phyloP scores from a whole-genome alignment of 30 jellyfish, hydroid and myxozoan genomes.

The Euphysa ruthae region DNA sequence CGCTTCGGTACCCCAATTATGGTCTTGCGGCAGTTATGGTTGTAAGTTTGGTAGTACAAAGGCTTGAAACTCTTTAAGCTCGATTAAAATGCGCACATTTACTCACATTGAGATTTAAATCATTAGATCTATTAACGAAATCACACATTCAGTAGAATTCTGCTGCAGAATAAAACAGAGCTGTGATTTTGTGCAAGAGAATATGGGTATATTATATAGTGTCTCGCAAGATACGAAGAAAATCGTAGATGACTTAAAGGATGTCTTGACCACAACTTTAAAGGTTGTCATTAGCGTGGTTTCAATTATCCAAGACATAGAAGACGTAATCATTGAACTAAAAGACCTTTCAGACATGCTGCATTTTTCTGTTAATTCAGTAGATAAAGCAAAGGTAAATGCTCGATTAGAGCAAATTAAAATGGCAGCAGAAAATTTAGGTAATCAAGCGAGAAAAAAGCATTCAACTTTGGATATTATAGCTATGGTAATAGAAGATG shows the following conservation, averaged over 20 bases:
- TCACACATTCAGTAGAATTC: too few relatives aligned
- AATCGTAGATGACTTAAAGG: slow-evolving; percentile 6
- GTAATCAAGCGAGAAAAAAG: slow-evolving; percentile 6
- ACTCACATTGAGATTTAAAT: too few relatives aligned
- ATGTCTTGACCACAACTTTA: not conserved
- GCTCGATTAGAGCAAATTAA: slow-evolving; percentile 1
- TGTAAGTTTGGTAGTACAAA: too few relatives aligned
- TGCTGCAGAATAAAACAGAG: too few relatives aligned
- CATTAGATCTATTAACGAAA: too few relatives aligned
- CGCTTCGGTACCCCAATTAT: too few relatives aligned
- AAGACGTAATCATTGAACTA: slow-evolving; percentile 7
- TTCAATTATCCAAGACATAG: slow-evolving; percentile 13
- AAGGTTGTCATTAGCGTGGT: slow-evolving; percentile 6
- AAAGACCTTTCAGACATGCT: slow-evolving; percentile 23
- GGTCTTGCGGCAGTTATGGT: too few relatives aligned
- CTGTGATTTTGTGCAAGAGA: too few relatives aligned
- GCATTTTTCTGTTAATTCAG: slow-evolving; percentile 22
- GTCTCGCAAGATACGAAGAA: slow-evolving; percentile 9
- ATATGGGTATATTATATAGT: slow-evolving; percentile 12
- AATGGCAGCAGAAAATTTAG: slow-evolving; percentile 2
- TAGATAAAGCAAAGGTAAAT: slow-evolving; percentile 3
- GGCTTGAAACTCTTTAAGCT: too few relatives aligned
- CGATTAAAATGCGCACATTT: too few relatives aligned
- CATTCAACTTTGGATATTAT: slow-evolving; percentile 8
- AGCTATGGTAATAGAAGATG: slow-evolving; percentile 11